Evolutionary conservation across 2,888 invertebrate genomes (phyloP).

Genomic region (Drosophila planitibia): DNA sequence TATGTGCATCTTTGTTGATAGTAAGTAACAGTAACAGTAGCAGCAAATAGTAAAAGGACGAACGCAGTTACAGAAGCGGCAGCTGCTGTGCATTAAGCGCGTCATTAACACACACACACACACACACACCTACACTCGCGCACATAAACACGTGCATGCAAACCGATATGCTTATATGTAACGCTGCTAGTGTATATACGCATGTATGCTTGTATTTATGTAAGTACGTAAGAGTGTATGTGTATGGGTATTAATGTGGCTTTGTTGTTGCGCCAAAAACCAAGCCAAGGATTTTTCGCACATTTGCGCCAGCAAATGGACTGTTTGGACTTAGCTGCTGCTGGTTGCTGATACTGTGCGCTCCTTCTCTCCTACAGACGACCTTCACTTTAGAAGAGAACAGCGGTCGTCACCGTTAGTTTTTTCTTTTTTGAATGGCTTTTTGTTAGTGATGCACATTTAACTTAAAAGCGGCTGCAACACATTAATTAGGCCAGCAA

Average conservation of each 20-base stretch:
- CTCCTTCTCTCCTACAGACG: conserved; percentile 77
- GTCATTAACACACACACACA: conserved; percentile 56
- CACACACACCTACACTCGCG: conserved; percentile 20
- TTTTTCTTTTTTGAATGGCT: conserved; percentile 52
- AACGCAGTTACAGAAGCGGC: conserved; percentile 34
- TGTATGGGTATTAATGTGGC: conserved; percentile 40
- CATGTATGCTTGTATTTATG: conserved; percentile 5
- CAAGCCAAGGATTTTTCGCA: conserved; percentile 80
- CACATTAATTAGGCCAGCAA: conserved; percentile 65
- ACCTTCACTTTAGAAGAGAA: conserved; percentile 68
- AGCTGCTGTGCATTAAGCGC: conserved; percentile 66
- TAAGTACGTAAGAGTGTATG: conserved; percentile 23
- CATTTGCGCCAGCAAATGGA: conserved; percentile 68
- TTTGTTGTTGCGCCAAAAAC: conserved; percentile 78
- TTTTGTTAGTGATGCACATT: conserved; percentile 43
- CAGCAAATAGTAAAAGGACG: conserved; percentile 22
- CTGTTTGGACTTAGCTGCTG: conserved; percentile 53
- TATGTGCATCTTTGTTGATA: conserved; percentile 37
- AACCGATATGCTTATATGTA: conserved; percentile 18
- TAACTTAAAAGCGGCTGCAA: conserved; percentile 45
- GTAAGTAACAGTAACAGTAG: background rate
- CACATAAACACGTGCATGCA: conserved; percentile 30
- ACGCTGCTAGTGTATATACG: conserved; percentile 21
- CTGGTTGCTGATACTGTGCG: conserved; percentile 47
- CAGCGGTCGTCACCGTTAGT: conserved; percentile 46